These are phyloP conservation scores for Poeciliopsis infans DNA, from an alignment of 2,797 vertebrate genomes.

Conservation along the genomic window DNA sequence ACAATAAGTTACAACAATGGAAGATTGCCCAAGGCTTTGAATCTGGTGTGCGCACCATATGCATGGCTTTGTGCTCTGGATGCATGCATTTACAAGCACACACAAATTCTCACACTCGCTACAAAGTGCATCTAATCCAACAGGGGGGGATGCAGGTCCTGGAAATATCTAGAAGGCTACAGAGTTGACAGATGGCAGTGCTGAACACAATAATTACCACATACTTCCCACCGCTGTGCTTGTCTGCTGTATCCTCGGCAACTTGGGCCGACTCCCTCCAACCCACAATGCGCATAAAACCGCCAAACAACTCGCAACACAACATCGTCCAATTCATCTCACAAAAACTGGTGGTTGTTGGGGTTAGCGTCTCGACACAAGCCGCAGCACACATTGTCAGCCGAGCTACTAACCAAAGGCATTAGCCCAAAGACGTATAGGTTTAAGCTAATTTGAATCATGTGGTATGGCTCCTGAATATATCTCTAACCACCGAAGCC, in stretches of 20 bases:
- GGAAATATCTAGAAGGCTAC: constrained; percentile 78
- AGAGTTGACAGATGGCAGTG: constrained; percentile 81
- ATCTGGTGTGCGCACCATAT: constrained; percentile 52
- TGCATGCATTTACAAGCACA: constrained; percentile 44
- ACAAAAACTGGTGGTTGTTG: constrained; percentile 45
- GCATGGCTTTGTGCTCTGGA: constrained; percentile 40
- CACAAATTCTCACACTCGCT: constrained; percentile 23
- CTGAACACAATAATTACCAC: constrained; percentile 83
- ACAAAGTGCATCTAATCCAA: constrained; percentile 68
- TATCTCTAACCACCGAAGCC: constrained; percentile 49
- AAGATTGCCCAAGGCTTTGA: constrained; percentile 60
- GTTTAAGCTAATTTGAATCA: constrained; percentile 61
- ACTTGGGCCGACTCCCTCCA: constrained; percentile 63
- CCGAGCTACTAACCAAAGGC: constrained; percentile 55
- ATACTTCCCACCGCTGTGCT: constrained; percentile 80
- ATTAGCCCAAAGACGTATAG: constrained; percentile 55
- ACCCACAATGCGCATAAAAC: constrained; percentile 50
- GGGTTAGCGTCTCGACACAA: constrained; percentile 46
- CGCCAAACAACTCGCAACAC: constrained; percentile 58
- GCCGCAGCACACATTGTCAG: constrained; percentile 35
- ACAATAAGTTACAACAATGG: constrained; percentile 59
- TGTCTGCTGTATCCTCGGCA: constrained; percentile 74
- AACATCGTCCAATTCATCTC: constrained; percentile 52
- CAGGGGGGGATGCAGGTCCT: constrained; percentile 76
- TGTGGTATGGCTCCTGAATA: constrained; percentile 48